These are phyloP conservation scores for Acyrthosiphon pisum DNA, from an alignment of 1,140 invertebrate species.

Conservation along the genomic window DNA sequence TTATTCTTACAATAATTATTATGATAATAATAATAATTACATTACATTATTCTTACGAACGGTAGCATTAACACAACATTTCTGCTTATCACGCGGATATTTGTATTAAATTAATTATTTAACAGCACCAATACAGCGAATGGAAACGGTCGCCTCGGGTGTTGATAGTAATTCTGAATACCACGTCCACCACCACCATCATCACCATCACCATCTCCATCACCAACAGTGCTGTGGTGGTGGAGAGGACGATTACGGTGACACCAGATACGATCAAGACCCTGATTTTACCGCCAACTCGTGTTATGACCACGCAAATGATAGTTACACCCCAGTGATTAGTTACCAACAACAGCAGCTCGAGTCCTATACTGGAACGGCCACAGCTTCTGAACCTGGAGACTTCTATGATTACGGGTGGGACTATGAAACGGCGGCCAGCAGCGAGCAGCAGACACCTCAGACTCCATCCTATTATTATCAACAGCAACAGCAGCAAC, in stretches of 20 bases:
- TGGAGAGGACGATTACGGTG: not conserved
- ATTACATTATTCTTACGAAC: not conserved
- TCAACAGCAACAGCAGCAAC: not conserved
- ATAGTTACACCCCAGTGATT: not conserved
- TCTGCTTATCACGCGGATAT: not conserved
- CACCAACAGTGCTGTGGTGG: not conserved
- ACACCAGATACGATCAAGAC: not conserved
- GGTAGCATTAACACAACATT: not conserved
- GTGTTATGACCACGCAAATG: not conserved
- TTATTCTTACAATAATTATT: not conserved
- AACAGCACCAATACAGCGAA: not conserved
- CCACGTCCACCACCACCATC: not conserved
- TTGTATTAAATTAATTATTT: not conserved
- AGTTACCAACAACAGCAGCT: not conserved
- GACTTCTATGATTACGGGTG: constrained; percentile 33
- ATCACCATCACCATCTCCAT: not conserved
- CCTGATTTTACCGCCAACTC: not conserved
- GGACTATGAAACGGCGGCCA: constrained; percentile 18
- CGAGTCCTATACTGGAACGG: not conserved
- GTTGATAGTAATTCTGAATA: not conserved
- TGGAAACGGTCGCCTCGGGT: not conserved
- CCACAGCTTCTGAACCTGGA: not conserved
- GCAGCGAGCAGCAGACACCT: constrained; percentile 16
- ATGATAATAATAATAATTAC: not conserved
- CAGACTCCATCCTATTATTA: not conserved